phyloP scores from a whole-genome alignment of 1,140 invertebrate species.

The honey bee (Apis mellifera) region Amel_HAv3.1 CM009936.2:7038501-7039000 shows the following conservation, averaged over 20 bases:
- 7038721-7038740: not conserved
- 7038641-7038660: slow-evolving; percentile 5
- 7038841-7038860: not conserved
- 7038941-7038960: not conserved
- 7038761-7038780: not conserved
- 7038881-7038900: not conserved
- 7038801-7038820: not conserved
- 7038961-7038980: too few species aligned
- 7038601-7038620: slow-evolving; percentile 18
- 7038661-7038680: slow-evolving; percentile 11
- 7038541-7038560: slow-evolving; percentile 54
- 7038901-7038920: not conserved
- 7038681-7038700: slow-evolving; percentile 41
- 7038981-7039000: too few species aligned
- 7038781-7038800: not conserved
- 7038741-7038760: not conserved
- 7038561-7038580: slow-evolving; percentile 26
- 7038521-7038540: slow-evolving; percentile 42
- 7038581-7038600: slow-evolving; percentile 53
- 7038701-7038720: slow-evolving; percentile 6
- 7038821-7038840: not conserved
- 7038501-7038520: slow-evolving; percentile 3
- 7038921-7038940: not conserved
- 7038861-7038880: not conserved
- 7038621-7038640: not conserved